Evolutionary conservation across 2,113 vertebrate genomes (phyloP).

Genomic region (Otus sunia): DNA sequence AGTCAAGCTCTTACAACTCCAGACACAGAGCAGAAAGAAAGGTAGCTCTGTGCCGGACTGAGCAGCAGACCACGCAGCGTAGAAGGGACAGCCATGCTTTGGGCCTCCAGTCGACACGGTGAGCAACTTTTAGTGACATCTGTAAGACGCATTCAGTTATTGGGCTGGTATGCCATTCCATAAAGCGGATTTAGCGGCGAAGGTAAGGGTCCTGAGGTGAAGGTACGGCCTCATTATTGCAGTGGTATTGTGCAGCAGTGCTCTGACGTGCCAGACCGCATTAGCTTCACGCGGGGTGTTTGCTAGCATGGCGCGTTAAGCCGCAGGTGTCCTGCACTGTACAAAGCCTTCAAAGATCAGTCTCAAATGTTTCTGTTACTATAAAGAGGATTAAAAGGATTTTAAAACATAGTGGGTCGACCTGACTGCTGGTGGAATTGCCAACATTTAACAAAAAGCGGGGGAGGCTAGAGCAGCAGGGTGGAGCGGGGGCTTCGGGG

Average conservation of each 20-base stretch:
- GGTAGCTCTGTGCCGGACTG: not conserved
- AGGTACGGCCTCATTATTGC: conserved; percentile 32
- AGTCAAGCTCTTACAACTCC: not conserved
- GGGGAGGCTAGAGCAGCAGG: not conserved
- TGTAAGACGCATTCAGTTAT: not conserved
- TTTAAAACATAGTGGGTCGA: conserved; percentile 62
- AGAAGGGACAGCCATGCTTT: not conserved
- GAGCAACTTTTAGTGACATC: conserved; percentile 39
- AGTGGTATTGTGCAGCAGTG: not conserved
- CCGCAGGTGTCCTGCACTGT: conserved; percentile 70
- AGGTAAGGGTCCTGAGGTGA: conserved; percentile 44
- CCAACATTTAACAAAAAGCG: conserved; percentile 35
- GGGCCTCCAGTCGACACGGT: not conserved
- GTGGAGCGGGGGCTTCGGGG: not conserved
- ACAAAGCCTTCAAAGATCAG: conserved; percentile 73
- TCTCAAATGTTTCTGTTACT: conserved; percentile 69
- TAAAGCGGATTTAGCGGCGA: not conserved
- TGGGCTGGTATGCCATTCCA: not conserved
- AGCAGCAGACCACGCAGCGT: accelerated
- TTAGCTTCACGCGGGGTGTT: conserved; percentile 31
- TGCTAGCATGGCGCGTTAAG: conserved; percentile 24
- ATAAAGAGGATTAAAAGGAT: conserved; percentile 78
- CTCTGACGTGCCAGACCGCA: not conserved
- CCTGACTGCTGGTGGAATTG: conserved; percentile 34
- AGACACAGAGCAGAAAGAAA: not conserved